phyloP scores from a whole-genome alignment of 2,797 vertebrate species.

The Cynodonichthys magdalenae region DNA sequence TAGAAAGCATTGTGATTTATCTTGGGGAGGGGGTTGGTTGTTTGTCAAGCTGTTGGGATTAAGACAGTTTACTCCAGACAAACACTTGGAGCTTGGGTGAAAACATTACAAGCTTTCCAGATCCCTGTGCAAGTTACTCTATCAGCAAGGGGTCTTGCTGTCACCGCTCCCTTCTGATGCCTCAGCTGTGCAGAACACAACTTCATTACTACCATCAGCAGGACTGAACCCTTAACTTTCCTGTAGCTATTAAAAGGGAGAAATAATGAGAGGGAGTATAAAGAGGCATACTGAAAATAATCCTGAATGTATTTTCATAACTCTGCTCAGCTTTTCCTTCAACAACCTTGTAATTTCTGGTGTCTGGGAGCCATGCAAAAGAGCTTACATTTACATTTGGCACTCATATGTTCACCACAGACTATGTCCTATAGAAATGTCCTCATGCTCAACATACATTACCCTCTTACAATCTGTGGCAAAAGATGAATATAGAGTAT shows the following conservation, averaged over 20 bases:
- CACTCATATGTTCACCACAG: conserved; percentile 50
- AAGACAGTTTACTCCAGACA: conserved; percentile 50
- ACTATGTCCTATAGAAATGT: conserved; percentile 54
- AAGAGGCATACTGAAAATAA: conserved; percentile 64
- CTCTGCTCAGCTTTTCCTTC: conserved; percentile 59
- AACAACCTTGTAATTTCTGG: conserved; percentile 70
- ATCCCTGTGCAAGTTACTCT: conserved; percentile 43
- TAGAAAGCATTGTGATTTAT: conserved; percentile 32
- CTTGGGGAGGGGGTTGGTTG: conserved; percentile 26
- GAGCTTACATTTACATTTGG: conserved; percentile 57
- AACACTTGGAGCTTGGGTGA: conserved; percentile 60
- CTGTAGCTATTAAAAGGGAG: conserved; percentile 47
- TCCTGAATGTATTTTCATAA: conserved; percentile 65
- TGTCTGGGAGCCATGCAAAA: conserved; percentile 52
- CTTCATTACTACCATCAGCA: conserved; percentile 49
- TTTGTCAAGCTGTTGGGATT: conserved; percentile 73
- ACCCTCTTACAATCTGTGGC: conserved; percentile 44
- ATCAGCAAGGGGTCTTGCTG: conserved; percentile 63
- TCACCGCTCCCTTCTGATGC: conserved; percentile 56
- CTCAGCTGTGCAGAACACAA: conserved; percentile 66
- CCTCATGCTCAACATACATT: conserved; percentile 44
- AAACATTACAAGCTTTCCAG: conserved; percentile 69
- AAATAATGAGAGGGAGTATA: conserved; percentile 58
- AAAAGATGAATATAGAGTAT: conserved; percentile 29
- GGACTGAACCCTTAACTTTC: conserved; percentile 33